Base-by-base conservation (phyloP, 2,113 vertebrate species). In the Centrocercus urophasianus region DNA sequence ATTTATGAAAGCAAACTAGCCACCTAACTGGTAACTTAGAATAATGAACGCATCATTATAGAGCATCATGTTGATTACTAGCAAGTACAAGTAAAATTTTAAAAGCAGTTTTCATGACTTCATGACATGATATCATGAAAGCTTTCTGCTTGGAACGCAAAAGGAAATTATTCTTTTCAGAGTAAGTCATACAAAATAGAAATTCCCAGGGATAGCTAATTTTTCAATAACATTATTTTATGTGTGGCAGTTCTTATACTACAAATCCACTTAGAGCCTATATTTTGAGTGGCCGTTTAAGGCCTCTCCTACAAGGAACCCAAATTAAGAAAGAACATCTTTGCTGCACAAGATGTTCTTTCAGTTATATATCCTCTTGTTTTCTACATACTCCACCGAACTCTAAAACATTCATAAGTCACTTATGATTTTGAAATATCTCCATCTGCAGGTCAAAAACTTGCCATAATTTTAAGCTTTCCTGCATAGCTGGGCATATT, bases 1-100 rank as follows among this genome's bases (percentile, higher is more conserved):
- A 83, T 91, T 91, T 90, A 54, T 76, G 64, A 85, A 84, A 64
- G 36, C 21, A 95, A 86, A 85, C n/a, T 43, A 90, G 17, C 21
- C 71, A 69, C 86, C 65, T 90, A 88, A 93, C 81, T 90, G 6
- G 28, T 32, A 74, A 74, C 11, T 77, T 77, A n/a, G 77, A 72
- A 54, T 48, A 48, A 48, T 28, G 42, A 54, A 16, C 16, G 25
- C 14, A n/a, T 27, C 3, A 1, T 52, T 36, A 66, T n/a, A 27
- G 10, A 45, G 5, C 16, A 81, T 43, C 2, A 32, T 45, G 54
- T 71, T 43, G 9, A 61, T 60, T 60, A 50, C 2, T 19, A 36
- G 47, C 28, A 70, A 54, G 2, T 15, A 71, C 4, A 57, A 38
- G 19, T 47, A 71, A 65, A 57, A 47, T 40, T 79, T 56, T 42